A percentile compares a stretch with the other conserved stretches of the same genome.
Conservation (phyloP, 2,113 vertebrate species). For the Cichladusa arquata region DNA sequence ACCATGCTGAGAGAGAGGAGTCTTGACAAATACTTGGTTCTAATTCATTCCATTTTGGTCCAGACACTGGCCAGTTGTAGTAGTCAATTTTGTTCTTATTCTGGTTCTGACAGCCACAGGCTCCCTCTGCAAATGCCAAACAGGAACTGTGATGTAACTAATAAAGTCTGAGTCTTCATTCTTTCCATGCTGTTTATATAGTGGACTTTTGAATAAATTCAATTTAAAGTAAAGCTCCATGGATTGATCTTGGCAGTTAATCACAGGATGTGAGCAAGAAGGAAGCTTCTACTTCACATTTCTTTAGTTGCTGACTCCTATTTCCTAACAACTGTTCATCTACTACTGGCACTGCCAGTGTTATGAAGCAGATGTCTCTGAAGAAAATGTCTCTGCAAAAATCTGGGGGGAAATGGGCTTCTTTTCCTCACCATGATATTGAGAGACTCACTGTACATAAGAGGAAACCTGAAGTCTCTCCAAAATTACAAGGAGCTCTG, state of each 20-base stretch:
- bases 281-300: neutral
- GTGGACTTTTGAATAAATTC: neutral
- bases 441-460: neutral
- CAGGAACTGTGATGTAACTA: neutral
- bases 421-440: neutral
- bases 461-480: neutral
- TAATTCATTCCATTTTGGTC: neutral
- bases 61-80: neutral
- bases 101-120: neutral
- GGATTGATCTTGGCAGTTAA: constrained; percentile 12
- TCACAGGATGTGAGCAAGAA: neutral
- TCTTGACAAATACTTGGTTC: neutral
- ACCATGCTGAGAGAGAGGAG: neutral
- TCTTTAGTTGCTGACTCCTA: neutral
- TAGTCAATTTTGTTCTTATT: neutral
- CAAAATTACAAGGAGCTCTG: neutral
- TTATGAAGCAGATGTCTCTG: neutral
- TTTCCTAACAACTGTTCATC: neutral
- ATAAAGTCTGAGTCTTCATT: neutral
- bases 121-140: neutral
- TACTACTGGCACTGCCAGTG: neutral
- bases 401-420: neutral
- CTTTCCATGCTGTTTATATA: neutral
- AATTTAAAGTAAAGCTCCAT: neutral
- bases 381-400: neutral